phyloP scores from a whole-genome alignment of 2,888 invertebrate genomes.

The Chironomus tentans region DNA sequence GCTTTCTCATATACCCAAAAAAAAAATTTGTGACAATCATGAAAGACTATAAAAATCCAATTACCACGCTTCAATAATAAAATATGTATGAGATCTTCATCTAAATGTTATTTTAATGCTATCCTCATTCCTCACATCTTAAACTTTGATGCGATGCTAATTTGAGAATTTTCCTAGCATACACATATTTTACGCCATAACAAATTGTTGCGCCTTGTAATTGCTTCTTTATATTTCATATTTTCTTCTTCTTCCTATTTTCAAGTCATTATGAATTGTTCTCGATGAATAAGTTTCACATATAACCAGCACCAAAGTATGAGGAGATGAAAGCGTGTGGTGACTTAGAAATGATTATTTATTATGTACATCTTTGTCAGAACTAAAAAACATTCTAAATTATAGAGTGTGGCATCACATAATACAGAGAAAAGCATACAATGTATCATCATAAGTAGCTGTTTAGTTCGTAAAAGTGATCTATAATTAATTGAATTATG shows the following conservation, averaged over 20 bases:
- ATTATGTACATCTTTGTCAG: neutral
- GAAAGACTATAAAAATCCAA: slow-evolving; percentile 24
- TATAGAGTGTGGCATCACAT: neutral
- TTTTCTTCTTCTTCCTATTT: neutral
- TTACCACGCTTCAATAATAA: slow-evolving; percentile 20
- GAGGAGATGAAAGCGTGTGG: neutral
- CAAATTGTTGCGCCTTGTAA: slow-evolving; percentile 15
- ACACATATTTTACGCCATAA: neutral
- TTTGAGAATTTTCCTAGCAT: neutral
- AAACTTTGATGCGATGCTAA: neutral
- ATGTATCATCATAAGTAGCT: neutral
- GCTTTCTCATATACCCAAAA: neutral
- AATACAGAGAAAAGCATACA: neutral
- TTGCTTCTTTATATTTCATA: neutral
- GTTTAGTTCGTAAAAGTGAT: neutral
- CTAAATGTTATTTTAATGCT: neutral
- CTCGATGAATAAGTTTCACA: neutral
- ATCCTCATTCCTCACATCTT: neutral
- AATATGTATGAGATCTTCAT: neutral
- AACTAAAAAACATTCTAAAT: neutral
- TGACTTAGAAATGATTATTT: neutral
- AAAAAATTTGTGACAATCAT: slow-evolving; percentile 10
- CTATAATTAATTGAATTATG: slow-evolving; percentile 1
- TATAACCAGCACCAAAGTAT: neutral
- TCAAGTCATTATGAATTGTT: neutral